These are phyloP conservation scores for Listronotus bonariensis DNA, from an alignment of 1,140 invertebrate genomes.

Conservation along the genomic window DNA sequence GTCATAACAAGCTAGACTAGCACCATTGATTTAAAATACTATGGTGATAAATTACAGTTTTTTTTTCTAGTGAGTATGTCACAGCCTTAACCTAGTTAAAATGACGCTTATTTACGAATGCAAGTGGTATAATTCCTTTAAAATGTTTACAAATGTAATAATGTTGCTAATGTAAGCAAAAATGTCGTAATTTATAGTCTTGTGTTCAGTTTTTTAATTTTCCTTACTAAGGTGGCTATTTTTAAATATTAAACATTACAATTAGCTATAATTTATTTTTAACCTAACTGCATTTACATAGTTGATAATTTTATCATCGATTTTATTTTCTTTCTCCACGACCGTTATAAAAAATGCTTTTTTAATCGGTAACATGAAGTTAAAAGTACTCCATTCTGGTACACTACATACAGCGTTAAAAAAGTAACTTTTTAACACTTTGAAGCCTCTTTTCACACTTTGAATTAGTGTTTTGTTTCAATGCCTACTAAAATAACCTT, in stretches of 20 bases:
- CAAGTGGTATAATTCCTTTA: slow-evolving; percentile 32
- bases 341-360: too few species aligned
- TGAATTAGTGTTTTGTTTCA: too few species aligned
- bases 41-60: slow-evolving; percentile 33
- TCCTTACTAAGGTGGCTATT: not conserved
- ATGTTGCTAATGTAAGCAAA: slow-evolving; percentile 31
- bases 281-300: too few species aligned
- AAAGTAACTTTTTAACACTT: too few species aligned
- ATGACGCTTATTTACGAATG: slow-evolving; percentile 30
- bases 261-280: too few species aligned
- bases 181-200: slow-evolving; percentile 32
- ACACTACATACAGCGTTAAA: too few species aligned
- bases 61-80: slow-evolving; percentile 28
- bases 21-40: slow-evolving; percentile 20
- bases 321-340: too few species aligned
- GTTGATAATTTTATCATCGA: too few species aligned
- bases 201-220: slow-evolving; percentile 22
- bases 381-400: too few species aligned
- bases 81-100: slow-evolving; percentile 35
- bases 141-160: slow-evolving; percentile 36
- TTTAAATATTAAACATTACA: not conserved
- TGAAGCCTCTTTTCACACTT: too few species aligned
- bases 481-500: too few species aligned
- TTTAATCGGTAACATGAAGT: too few species aligned
- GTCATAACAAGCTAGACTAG: slow-evolving; percentile 19